A percentile compares a stretch with the other conserved stretches of the same genome.
These are phyloP conservation scores for Toxotes jaculatrix DNA, from an alignment of 2,113 vertebrate genomes.

Conservation along the genomic window DNA sequence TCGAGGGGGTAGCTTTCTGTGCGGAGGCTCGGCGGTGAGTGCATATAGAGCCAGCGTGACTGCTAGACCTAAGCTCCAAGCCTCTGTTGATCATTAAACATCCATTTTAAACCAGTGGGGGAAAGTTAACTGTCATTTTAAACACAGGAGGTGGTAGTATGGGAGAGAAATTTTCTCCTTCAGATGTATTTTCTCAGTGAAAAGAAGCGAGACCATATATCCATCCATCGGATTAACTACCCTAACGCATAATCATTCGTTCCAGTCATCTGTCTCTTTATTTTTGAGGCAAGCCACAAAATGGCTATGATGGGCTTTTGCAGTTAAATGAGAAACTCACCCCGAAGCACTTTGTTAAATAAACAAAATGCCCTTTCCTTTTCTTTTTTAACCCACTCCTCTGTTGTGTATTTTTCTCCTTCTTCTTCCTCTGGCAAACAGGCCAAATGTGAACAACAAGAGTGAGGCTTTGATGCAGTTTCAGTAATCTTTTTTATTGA, in stretches of 20 bases:
- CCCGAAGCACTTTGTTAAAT: slow-evolving; percentile 63
- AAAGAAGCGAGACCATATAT: slow-evolving; percentile 48
- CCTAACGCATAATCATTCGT: slow-evolving; percentile 67
- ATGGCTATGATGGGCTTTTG: slow-evolving; percentile 48
- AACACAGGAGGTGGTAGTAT: slow-evolving; percentile 68
- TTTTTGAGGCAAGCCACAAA: slow-evolving; percentile 66
- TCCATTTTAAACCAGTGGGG: slow-evolving; percentile 81
- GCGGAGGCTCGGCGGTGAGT: slow-evolving; percentile 38
- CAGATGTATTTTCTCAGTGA: slow-evolving; percentile 41
- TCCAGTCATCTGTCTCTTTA: slow-evolving; percentile 72
- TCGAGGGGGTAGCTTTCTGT: slow-evolving; percentile 51
- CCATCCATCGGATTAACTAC: slow-evolving; percentile 68
- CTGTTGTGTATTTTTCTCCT: slow-evolving; percentile 14
- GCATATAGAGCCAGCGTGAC: slow-evolving; percentile 61
- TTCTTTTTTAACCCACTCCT: slow-evolving; percentile 1
- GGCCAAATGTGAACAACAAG: slow-evolving; percentile 25
- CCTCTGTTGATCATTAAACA: slow-evolving; percentile 83
- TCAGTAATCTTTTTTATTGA: background rate
- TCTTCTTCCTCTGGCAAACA: slow-evolving; percentile 21
- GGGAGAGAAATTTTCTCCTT: slow-evolving; percentile 37
- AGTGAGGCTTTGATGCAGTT: slow-evolving; percentile 20
- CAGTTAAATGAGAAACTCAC: slow-evolving; percentile 56
- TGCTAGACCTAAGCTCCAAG: slow-evolving; percentile 65
- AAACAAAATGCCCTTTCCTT: slow-evolving; percentile 57
- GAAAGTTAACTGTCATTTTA: slow-evolving; percentile 83